Evolutionary conservation across 2,113 vertebrate genomes (phyloP), one percentile per base, ranked within the genome.

Genomic region (Zingel zingel): DNA sequence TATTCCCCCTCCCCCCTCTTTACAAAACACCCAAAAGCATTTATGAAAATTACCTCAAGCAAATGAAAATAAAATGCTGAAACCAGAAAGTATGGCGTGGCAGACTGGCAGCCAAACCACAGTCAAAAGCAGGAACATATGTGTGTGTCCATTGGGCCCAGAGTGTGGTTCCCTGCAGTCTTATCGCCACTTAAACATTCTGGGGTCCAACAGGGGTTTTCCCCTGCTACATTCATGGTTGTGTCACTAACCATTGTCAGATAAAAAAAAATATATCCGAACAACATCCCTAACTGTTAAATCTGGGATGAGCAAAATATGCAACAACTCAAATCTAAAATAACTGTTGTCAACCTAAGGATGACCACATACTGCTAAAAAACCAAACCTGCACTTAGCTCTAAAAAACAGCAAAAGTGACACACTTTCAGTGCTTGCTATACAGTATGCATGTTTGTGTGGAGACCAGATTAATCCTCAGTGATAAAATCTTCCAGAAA

Each of bases 71-170:
- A 77, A 90, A 86, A 84, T 62, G 82, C 62, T 33, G 16, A 83
- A 79, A 84, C 62, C 82, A 81, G 56, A 66, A 88, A 86, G 83
- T 39, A 86, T 84, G 85, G 65, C 72, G 61, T 11, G 53, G 45
- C 39, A 48, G 77, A 70, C 53, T 30, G 1, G 43, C 76, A 82
- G 88, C 90, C 88, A 92, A 91, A 89, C 90, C 91, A 63, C 91
- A 83, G 72, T 61, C 6, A 25, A 88, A 92, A 93, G 58, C 80
- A 82, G 72, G 81, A 92, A 70, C 92, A 93, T 69, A 76, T 93
- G 92, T 86, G 82, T 30, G 48, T 11, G 33, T 74, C 54, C 64
- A n/a, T 4, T 51, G 80, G 77, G 80, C 66, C 21, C 6, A 9
- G 68, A 85, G 57, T 57, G 71, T 9, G 75, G 82, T 64, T 85